Conservation (phyloP, 2,797 vertebrate species). For the Moxostoma hubbsi region DNA sequence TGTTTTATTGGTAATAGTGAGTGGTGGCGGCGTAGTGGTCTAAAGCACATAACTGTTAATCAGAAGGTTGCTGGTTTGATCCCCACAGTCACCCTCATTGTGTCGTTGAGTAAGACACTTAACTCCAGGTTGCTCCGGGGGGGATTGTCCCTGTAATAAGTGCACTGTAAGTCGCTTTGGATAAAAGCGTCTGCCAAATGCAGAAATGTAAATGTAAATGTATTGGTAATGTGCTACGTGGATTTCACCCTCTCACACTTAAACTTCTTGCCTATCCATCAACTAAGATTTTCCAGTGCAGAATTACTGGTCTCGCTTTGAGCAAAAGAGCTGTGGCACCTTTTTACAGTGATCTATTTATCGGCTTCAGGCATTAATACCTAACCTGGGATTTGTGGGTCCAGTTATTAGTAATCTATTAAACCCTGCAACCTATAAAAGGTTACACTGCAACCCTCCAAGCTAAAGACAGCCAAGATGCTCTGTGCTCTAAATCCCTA, state of each 20-base stretch:
- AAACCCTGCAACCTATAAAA: constrained; percentile 80
- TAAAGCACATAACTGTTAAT: too few species aligned
- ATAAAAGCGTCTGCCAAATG: too few species aligned
- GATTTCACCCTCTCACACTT: constrained; percentile 6
- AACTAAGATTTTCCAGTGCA: constrained; percentile 35
- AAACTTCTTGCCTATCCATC: constrained; percentile 2
- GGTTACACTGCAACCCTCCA: constrained; percentile 73
- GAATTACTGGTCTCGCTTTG: constrained; percentile 33
- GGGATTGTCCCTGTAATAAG: too few species aligned
- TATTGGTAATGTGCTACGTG: not conserved
- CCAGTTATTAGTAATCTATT: constrained; percentile 91
- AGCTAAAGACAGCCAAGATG: constrained; percentile 67
- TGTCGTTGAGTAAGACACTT: too few species aligned
- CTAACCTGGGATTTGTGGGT: constrained; percentile 78
- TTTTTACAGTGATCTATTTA: constrained; percentile 67
- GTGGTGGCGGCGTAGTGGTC: too few species aligned
- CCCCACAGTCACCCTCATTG: too few species aligned
- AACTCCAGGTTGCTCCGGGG: too few species aligned
- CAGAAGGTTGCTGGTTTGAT: too few species aligned
- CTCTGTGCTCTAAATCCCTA: constrained; percentile 70
- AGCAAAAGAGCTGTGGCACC: constrained; percentile 51
- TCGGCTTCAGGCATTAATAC: constrained; percentile 71
- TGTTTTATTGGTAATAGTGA: not conserved
- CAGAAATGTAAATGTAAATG: too few species aligned
- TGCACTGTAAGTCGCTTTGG: too few species aligned